Evolutionary conservation across 2,113 vertebrate genomes (phyloP).

Genomic region (Xiphophorus maculatus): DNA sequence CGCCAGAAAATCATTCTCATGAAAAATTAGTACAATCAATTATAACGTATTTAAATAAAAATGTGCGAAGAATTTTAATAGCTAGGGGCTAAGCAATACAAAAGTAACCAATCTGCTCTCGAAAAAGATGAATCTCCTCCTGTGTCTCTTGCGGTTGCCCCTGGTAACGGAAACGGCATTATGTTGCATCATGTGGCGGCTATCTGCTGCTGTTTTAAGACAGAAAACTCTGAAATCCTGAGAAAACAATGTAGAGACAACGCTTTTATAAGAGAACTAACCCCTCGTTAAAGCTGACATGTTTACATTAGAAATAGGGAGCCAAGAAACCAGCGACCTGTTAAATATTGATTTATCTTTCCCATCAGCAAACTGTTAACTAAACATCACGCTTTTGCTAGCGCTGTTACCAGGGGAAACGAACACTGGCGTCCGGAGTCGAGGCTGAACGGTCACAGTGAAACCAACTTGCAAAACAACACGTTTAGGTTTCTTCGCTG

Average conservation of each 20-base stretch:
- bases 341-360: slow-evolving; percentile 32
- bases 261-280: slow-evolving; percentile 21
- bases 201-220: slow-evolving; percentile 46
- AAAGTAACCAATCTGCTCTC: too few relatives aligned
- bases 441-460: background rate
- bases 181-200: background rate
- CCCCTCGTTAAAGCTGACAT: background rate
- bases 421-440: background rate
- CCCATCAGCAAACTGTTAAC: background rate
- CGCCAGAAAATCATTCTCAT: too few relatives aligned
- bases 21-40: too few relatives aligned
- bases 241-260: background rate
- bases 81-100: too few relatives aligned
- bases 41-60: too few relatives aligned
- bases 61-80: too few relatives aligned
- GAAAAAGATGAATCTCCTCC: too few relatives aligned
- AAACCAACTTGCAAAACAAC: background rate
- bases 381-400: slow-evolving; percentile 5
- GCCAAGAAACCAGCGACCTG: slow-evolving; percentile 7
- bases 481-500: background rate
- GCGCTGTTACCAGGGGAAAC: background rate
- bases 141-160: too few relatives aligned
- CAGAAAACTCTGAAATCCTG: slow-evolving; percentile 8
- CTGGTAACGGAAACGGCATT: slow-evolving; percentile 31
- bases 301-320: slow-evolving; percentile 18